Percentiles rank a stretch among this genome's conserved stretches.
Conservation (phyloP, 2,797 vertebrate genomes). For the Varecia variegata region DNA sequence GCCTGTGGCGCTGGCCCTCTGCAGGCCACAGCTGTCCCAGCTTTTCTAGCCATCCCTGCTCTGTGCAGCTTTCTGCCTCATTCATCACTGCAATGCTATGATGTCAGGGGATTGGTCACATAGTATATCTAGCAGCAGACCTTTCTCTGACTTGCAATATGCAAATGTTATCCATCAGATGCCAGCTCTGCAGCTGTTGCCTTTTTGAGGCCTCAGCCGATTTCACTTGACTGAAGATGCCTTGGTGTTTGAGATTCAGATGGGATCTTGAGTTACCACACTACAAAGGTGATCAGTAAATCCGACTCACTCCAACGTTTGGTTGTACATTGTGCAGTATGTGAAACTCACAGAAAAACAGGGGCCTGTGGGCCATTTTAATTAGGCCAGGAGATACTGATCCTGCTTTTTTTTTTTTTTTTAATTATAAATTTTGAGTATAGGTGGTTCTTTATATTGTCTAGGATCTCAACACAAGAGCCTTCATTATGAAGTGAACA, state of each 20-base stretch:
- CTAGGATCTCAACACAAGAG: neutral
- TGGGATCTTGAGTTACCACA: neutral
- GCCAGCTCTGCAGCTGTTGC: conserved; percentile 49
- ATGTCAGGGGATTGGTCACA: neutral
- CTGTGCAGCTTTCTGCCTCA: conserved; percentile 43
- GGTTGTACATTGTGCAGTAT: neutral
- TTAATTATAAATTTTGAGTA: neutral
- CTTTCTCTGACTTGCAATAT: conserved; percentile 42
- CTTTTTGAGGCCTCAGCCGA: neutral
- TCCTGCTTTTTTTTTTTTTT: neutral
- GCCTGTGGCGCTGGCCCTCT: conserved; percentile 1
- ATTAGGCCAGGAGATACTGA: neutral
- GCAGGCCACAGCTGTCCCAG: neutral
- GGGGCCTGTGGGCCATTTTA: neutral
- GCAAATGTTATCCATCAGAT: conserved; percentile 27
- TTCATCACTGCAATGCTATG: conserved; percentile 2
- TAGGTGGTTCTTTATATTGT: conserved; percentile 3
- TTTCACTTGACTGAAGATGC: conserved; percentile 43
- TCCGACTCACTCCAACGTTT: neutral
- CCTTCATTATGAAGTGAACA: neutral
- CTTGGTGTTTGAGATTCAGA: neutral
- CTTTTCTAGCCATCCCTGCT: neutral
- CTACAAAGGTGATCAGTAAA: neutral
- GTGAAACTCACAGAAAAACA: neutral
- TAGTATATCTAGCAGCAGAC: conserved; percentile 2